Evolutionary conservation across 35 echinoderm and acorn worm species (phyloP).

Genomic region (Ophioderma brevispina): DNA sequence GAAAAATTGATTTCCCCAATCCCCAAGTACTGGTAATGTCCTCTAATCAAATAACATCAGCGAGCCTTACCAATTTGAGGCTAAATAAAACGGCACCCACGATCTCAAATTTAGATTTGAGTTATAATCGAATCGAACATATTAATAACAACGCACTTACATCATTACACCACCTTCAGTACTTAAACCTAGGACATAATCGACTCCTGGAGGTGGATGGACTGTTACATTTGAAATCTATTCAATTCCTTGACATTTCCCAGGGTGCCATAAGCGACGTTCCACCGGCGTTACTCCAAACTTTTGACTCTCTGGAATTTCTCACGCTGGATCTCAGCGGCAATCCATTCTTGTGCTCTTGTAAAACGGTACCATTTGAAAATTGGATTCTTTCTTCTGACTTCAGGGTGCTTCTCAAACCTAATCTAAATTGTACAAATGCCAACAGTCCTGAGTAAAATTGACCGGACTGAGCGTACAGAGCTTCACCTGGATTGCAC

Average conservation of each 20-base stretch:
- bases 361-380: background rate
- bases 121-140: background rate
- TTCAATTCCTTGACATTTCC: background rate
- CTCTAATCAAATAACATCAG: background rate
- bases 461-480: background rate
- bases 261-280: background rate
- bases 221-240: background rate
- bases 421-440: background rate
- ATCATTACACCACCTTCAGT: background rate
- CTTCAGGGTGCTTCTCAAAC: background rate
- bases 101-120: background rate
- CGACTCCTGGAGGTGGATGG: background rate
- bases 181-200: background rate
- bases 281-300: background rate
- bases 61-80: background rate
- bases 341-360: background rate
- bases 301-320: background rate
- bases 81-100: background rate
- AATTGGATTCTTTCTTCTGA: background rate
- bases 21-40: background rate
- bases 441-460: background rate
- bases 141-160: background rate
- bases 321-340: background rate
- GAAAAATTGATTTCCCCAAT: background rate
- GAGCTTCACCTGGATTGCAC: background rate